Evolutionary conservation across 2,113 vertebrate genomes (phyloP), one percentile per base, ranked within the genome.

Genomic region (Syngnathus scovelli): DNA sequence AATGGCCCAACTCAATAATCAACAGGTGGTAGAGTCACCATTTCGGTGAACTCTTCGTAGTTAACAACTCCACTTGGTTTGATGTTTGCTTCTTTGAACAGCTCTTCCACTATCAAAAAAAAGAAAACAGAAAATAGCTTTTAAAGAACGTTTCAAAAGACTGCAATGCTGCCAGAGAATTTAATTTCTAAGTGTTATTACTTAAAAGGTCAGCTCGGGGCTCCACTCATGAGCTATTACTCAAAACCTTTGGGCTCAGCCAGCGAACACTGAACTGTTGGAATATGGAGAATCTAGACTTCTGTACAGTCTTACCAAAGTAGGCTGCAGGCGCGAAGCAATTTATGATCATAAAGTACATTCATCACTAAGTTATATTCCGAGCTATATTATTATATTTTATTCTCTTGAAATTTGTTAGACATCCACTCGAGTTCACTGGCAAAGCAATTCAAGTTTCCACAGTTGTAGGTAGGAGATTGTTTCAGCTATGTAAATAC

Each of bases 11-110:
- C 13, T 93, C 85, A 95, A 79, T 95, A 94, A 76, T 97, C 93
- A 0, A 23, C 78, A 0, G 61, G 18, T 0, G 96, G 96, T 6
- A 92, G 87, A 0, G 91, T 94, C 52, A 98, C 78, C 69, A 68
- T 87, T 13, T 15, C 87, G 41, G 93, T 92, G 11, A 98, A 95
- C n/a, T 94, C 92, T 0, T 95, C 90, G 0, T 98, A 97, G 51
- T 89, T 89, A 62, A 98, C 78, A 0, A 64, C 76, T 13, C 95
- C 96, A 0, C 90, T 87, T 0, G 92, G 86, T 12, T 90, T 91
- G 0, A 98, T 59, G 6, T 91, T 86, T n/a, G 92, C 93, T 75
- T 94, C 94, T 61, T 64, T 92, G 61, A 98, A 93, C 78, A 98
- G 92, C 1, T 94, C 92, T 4, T 98, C 94, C 64, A 96, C 96